Evolutionary conservation across 2,888 invertebrate species (phyloP), one percentile per base, ranked within the genome.

Genomic region (Drosophila mimica): DNA sequence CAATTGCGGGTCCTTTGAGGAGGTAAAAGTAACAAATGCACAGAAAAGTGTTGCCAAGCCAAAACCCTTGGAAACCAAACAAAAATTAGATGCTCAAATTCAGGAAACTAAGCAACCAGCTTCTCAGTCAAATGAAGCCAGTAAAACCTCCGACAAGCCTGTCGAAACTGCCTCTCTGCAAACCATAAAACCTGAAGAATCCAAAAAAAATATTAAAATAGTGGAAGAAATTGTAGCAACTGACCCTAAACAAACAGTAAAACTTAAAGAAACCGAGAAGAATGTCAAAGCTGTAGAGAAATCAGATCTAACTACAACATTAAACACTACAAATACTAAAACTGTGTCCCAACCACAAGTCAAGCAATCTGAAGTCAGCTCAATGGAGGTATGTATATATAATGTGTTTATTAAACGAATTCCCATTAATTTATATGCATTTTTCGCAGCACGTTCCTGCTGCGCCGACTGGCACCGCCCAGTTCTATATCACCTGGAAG

Each of bases 401-500:
- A 6, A 13, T 38, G 17, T 17, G 8, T 33, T 40, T 31, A 15
- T 11, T 2, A 17, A 36, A n/a, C 9, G 15, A 15, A 30, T 9
- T 38, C 3, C 8, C 3, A 25, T 40, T 13, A 13, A 36, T 33
- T 5, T 17, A 9, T n/a, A 8, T 8, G 6, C 3, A 34, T n/a
- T 31, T 62, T 62, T 46, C 25, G 2, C 36, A 92, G 91, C 82
- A 79, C 31, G 68, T 92, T 46, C 92, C 92, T 4, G 68, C 80
- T 8, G 56, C 91, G 4, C 93, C 93, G 3, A 82, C 76, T 34
- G 86, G 91, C 34, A 91, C 93, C 6, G 91, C 91, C 4, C 92
- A 93, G 69, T 93, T 93, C 68, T 92, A 93, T 71, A 81, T 90
- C 3, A 89, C 91, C 40, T 93, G 93, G 93, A 92, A 92, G 61